Conservation (phyloP, 1,140 invertebrate genomes). For the Tetramorium simillimum region DNA sequence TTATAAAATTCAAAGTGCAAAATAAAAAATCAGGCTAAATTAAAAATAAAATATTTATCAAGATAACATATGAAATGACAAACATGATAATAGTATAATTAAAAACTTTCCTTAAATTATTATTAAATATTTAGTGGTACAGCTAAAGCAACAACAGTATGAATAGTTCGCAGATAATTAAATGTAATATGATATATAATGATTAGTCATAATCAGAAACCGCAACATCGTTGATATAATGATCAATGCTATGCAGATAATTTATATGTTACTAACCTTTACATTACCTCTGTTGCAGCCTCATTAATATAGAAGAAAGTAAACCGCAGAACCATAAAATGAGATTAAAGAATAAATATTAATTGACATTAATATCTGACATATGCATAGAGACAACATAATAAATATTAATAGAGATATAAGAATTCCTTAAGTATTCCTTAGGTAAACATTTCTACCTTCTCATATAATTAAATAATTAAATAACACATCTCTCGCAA, state of each 20-base stretch:
- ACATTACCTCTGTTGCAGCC: neutral
- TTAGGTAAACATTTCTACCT: neutral
- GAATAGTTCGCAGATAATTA: neutral
- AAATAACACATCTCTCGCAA: neutral
- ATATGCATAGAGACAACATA: neutral
- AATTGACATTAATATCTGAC: neutral
- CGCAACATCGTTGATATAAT: slow-evolving; percentile 15
- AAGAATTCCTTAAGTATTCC: neutral
- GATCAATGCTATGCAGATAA: slow-evolving; percentile 1
- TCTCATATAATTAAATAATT: neutral
- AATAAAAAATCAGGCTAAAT: neutral
- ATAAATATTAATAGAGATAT: slow-evolving; percentile 8
- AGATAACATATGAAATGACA: neutral
- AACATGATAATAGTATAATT: neutral
- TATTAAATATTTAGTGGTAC: slow-evolving; percentile 11
- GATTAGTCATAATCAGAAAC: slow-evolving; percentile 3
- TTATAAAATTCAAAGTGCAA: neutral
- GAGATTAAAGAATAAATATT: neutral
- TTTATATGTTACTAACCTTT: neutral
- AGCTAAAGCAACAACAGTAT: no score
- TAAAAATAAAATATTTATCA: neutral
- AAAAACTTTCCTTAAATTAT: neutral
- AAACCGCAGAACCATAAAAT: neutral
- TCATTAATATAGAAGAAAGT: neutral
- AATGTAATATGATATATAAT: neutral